Evolutionary conservation across 2,797 vertebrate genomes (phyloP).

Genomic region (Tauraco hartlaubi): DNA sequence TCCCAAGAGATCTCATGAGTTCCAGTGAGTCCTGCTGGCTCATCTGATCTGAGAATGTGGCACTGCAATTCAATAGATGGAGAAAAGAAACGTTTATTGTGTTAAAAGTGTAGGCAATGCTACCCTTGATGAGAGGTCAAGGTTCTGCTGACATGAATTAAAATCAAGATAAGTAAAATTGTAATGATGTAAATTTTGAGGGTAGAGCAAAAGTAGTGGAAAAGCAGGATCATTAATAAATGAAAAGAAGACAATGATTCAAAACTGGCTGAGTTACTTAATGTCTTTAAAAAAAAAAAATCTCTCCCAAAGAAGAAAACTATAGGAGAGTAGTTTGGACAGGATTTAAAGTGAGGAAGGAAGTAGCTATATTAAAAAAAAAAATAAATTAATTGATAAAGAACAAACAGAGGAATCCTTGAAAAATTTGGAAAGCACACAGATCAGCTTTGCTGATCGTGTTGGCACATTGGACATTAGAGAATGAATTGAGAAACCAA

Average conservation of each 20-base stretch:
- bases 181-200: neutral
- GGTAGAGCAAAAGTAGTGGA: neutral
- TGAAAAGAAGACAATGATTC: neutral
- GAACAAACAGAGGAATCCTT: conserved; percentile 5
- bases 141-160: neutral
- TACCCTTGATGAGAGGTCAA: neutral
- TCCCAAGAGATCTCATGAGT: neutral
- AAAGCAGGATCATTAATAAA: neutral
- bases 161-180: neutral
- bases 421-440: neutral
- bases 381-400: neutral
- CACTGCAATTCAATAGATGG: neutral
- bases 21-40: neutral
- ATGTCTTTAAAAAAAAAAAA: neutral
- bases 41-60: neutral
- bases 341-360: conserved; percentile 8
- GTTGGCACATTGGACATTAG: neutral
- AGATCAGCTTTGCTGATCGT: neutral
- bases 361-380: neutral
- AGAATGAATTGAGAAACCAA: neutral
- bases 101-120: neutral
- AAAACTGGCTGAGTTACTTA: neutral
- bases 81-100: neutral
- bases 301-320: neutral
- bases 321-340: neutral